Percentiles rank a stretch among this genome's conserved stretches.
phyloP scores from a whole-genome alignment of 2,888 invertebrate genomes.

The Dorcus parallelipipedus region DNA sequence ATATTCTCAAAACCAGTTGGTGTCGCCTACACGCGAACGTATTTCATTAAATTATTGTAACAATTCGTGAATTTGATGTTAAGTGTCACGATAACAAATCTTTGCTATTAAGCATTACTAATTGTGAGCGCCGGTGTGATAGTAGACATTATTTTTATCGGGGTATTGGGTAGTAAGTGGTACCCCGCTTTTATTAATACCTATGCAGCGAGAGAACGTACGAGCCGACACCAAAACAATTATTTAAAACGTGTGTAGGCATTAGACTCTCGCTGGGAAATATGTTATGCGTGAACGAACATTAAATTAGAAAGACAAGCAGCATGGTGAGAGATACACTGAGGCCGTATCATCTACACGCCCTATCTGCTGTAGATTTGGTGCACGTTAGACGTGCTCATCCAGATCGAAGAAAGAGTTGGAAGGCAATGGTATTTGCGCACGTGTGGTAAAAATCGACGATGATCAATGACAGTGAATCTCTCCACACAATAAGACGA shows the following conservation, averaged over 20 bases:
- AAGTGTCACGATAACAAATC: slow-evolving; percentile 12
- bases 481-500: slow-evolving; percentile 41
- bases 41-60: slow-evolving; percentile 7
- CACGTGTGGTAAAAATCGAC: slow-evolving; percentile 26
- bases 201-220: slow-evolving; percentile 25
- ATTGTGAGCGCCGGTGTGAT: slow-evolving; percentile 13
- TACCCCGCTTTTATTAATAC: slow-evolving; percentile 21
- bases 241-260: slow-evolving; percentile 45
- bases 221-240: slow-evolving; percentile 39
- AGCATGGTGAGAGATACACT: slow-evolving; percentile 40
- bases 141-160: slow-evolving; percentile 15
- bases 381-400: slow-evolving; percentile 20
- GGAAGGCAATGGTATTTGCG: slow-evolving; percentile 19
- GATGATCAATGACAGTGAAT: slow-evolving; percentile 46
- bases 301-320: slow-evolving; percentile 45
- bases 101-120: slow-evolving; percentile 11
- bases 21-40: neutral
- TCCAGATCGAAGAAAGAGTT: slow-evolving; percentile 11
- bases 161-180: slow-evolving; percentile 11
- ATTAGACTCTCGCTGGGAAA: slow-evolving; percentile 43
- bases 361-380: slow-evolving; percentile 21
- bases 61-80: slow-evolving; percentile 16
- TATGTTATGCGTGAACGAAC: slow-evolving; percentile 45
- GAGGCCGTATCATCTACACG: slow-evolving; percentile 32
- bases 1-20: too few species aligned